These are phyloP conservation scores for Papilio polyxenes DNA, from an alignment of 1,140 invertebrate species.

Conservation along the genomic window DNA sequence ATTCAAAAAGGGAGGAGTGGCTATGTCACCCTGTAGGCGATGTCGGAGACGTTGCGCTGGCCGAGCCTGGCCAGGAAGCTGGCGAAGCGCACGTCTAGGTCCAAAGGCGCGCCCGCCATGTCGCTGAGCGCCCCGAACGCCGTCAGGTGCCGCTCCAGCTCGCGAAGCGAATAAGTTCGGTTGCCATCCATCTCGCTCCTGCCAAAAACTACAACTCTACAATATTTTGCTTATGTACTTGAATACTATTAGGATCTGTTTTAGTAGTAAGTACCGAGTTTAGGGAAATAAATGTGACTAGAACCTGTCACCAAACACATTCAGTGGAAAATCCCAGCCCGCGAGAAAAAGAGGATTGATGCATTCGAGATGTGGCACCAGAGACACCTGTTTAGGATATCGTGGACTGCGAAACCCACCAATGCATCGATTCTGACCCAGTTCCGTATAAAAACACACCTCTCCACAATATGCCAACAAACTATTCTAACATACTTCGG, in stretches of 20 bases:
- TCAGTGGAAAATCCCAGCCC: no score
- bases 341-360: no score
- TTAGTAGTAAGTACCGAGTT: not conserved
- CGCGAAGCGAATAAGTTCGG: conserved; percentile 41
- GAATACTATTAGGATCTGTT: not conserved
- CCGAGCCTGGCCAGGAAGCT: conserved; percentile 43
- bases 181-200: conserved; percentile 49
- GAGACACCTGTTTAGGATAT: no score
- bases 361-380: no score
- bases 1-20: not conserved
- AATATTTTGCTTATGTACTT: not conserved
- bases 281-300: not conserved
- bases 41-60: conserved; percentile 52
- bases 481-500: no score
- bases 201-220: not conserved
- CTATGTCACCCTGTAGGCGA: conserved; percentile 51
- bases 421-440: no score
- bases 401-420: no score
- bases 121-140: conserved; percentile 49
- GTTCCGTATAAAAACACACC: no score
- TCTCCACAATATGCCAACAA: no score
- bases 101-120: conserved; percentile 20
- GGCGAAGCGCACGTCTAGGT: conserved; percentile 47
- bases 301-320: not conserved
- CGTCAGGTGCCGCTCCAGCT: conserved; percentile 51